phyloP scores from a whole-genome alignment of 2,113 vertebrate species.

The Acrocephalus arundinaceus region DNA sequence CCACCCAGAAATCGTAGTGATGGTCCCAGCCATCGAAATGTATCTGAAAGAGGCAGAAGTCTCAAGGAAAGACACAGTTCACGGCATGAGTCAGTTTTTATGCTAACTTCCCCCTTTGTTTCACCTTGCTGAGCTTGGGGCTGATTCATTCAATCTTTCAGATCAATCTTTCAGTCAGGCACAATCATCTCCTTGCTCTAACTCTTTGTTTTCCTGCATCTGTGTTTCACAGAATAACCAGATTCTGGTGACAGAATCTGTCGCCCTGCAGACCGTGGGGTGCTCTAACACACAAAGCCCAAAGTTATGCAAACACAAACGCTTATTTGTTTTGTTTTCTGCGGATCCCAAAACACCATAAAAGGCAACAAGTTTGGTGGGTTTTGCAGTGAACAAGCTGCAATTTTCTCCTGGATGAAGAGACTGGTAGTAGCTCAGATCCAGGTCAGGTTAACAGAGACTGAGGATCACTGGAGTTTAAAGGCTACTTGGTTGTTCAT shows the following conservation, averaged over 20 bases:
- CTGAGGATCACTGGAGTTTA: neutral
- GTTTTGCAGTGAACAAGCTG: neutral
- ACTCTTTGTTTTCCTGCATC: neutral
- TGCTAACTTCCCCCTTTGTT: neutral
- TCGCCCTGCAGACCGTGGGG: neutral
- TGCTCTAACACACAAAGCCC: neutral
- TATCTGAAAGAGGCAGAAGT: constrained; percentile 71
- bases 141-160: neutral
- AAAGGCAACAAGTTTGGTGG: neutral
- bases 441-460: neutral
- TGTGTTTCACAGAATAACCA: neutral
- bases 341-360: neutral
- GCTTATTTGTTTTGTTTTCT: neutral
- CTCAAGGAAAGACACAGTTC: neutral
- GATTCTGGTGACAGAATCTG: neutral
- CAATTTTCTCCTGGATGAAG: neutral
- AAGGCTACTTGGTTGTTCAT: neutral
- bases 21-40: constrained; percentile 89
- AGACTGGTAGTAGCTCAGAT: neutral
- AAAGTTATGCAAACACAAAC: neutral
- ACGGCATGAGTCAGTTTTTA: constrained; percentile 26
- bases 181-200: neutral
- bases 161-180: neutral
- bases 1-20: constrained; percentile 87
- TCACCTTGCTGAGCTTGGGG: neutral